Evolutionary conservation across 2,797 vertebrate species (phyloP).

Genomic region (Falco columbarius): DNA sequence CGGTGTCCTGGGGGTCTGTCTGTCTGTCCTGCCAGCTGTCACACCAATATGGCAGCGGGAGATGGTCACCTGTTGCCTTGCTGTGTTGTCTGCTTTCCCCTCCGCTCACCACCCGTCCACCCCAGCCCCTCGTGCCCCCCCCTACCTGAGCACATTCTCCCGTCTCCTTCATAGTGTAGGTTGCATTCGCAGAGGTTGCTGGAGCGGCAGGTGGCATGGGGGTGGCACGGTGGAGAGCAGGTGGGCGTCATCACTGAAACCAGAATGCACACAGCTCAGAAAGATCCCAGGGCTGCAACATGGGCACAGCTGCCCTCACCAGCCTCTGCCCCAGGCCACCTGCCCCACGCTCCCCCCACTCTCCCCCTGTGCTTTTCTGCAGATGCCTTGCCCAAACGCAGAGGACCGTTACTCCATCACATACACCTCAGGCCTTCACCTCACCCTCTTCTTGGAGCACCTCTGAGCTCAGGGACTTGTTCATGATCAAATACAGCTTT

Average conservation of each 20-base stretch:
- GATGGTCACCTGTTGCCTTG: neutral
- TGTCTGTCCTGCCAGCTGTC: neutral
- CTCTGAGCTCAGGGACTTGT: neutral
- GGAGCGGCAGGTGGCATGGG: slow-evolving; percentile 81
- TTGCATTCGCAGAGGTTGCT: slow-evolving; percentile 85
- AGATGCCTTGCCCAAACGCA: neutral
- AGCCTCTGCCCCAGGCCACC: neutral
- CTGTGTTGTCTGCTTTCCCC: rapidly evolving
- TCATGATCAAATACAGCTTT: neutral
- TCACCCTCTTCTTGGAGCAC: neutral
- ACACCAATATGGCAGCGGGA: neutral
- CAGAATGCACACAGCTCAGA: neutral
- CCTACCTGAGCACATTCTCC: slow-evolving; percentile 85
- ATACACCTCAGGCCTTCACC: neutral
- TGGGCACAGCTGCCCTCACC: rapidly evolving
- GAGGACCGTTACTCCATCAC: neutral
- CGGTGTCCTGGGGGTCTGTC: neutral
- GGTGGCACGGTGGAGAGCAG: slow-evolving; percentile 84
- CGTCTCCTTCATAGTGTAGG: slow-evolving; percentile 87
- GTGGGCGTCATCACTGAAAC: slow-evolving; percentile 76
- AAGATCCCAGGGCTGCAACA: neutral
- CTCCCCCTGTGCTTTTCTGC: neutral
- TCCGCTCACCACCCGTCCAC: rapidly evolving
- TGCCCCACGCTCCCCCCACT: neutral
- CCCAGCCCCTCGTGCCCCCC: neutral